These are phyloP conservation scores for Rhinoderma darwinii DNA, from an alignment of 2,113 vertebrate species.

Conservation along the genomic window DNA sequence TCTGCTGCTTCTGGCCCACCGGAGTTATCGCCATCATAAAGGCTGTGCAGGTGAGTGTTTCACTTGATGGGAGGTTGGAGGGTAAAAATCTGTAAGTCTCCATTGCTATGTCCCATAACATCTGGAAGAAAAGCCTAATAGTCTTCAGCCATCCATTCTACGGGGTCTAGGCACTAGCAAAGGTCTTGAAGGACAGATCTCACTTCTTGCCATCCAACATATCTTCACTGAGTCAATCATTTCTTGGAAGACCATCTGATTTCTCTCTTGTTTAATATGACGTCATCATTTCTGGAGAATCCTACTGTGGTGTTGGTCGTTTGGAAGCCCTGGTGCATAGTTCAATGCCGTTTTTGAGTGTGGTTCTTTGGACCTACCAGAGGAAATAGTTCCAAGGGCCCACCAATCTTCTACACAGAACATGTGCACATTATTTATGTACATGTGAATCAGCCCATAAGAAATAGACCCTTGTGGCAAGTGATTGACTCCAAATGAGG, in stretches of 20 bases:
- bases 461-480: too few species aligned
- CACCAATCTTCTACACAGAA: background rate
- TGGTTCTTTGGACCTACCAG: background rate
- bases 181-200: too few species aligned
- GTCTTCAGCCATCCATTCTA: background rate
- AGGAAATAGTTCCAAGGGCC: background rate
- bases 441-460: too few species aligned
- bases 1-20: constrained; percentile 95
- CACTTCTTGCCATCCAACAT: too few species aligned
- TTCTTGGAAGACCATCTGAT: background rate
- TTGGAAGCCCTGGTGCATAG: background rate
- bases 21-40: constrained; percentile 95
- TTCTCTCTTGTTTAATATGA: background rate
- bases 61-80: background rate
- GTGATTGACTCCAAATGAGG: background rate
- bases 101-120: background rate
- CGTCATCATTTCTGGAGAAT: background rate
- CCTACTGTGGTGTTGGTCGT: background rate
- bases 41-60: constrained; percentile 83
- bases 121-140: background rate
- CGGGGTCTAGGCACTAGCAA: background rate
- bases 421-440: too few species aligned
- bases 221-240: background rate
- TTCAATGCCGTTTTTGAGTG: too few species aligned
- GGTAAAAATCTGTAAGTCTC: background rate